Evolutionary conservation across 2,113 vertebrate species (phyloP).

Genomic region (Platysteira castanea): DNA sequence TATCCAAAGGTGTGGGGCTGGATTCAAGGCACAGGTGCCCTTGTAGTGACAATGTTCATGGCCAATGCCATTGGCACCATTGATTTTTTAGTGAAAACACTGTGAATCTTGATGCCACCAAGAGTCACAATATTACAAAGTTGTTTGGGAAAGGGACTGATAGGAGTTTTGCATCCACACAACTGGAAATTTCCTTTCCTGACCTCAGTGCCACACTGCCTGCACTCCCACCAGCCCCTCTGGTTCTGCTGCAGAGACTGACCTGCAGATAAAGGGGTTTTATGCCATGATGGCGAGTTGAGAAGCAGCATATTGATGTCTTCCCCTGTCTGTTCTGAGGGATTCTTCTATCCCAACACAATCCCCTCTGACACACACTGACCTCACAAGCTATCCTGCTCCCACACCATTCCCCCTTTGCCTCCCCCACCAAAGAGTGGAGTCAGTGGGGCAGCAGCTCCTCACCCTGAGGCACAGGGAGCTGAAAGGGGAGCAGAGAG

Average conservation of each 20-base stretch:
- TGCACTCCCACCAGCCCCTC: not conserved
- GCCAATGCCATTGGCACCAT: not conserved
- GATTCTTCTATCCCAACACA: not conserved
- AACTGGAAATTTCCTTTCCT: not conserved
- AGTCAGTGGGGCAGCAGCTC: not conserved
- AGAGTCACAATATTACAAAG: accelerated
- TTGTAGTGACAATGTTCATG: not conserved
- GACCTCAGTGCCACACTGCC: accelerated
- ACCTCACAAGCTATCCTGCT: not conserved
- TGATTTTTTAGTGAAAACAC: not conserved
- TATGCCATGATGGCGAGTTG: accelerated
- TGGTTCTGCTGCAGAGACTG: not conserved
- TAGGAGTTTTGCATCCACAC: not conserved
- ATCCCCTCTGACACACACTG: accelerated
- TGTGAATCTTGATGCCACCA: not conserved
- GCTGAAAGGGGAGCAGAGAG: not conserved
- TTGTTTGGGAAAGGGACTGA: not conserved
- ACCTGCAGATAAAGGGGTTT: not conserved
- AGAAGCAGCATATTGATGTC: not conserved
- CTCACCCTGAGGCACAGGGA: not conserved
- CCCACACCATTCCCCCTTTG: not conserved
- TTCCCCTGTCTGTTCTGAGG: not conserved
- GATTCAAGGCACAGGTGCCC: not conserved
- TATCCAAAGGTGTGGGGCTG: not conserved
- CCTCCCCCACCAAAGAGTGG: not conserved